Evolutionary conservation across 2,797 vertebrate species (phyloP).

Genomic region (Enteromius afrohamiltoni): DNA sequence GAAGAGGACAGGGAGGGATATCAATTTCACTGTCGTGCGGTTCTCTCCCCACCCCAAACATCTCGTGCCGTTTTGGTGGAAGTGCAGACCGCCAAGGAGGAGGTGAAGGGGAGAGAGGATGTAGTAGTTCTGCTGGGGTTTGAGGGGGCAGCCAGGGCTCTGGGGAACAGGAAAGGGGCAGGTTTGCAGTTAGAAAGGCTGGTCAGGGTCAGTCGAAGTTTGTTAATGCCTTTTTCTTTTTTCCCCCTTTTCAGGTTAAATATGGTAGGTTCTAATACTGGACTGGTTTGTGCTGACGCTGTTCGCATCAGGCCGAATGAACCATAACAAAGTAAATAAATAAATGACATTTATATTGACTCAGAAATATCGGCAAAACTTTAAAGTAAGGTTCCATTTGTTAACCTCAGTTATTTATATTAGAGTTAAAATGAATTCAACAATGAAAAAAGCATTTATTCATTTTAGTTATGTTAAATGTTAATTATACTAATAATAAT

Average conservation of each 20-base stretch:
- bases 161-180: conserved; percentile 43
- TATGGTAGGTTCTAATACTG: conserved; percentile 40
- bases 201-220: conserved; percentile 53
- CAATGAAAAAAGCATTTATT: not conserved
- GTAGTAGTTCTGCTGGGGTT: conserved; percentile 56
- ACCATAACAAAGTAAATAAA: not conserved
- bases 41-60: conserved; percentile 74
- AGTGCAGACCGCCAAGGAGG: conserved; percentile 62
- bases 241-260: conserved; percentile 31
- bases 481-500: no score
- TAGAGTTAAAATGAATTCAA: not conserved
- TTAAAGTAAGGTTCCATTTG: not conserved
- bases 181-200: conserved; percentile 42
- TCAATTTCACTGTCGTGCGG: conserved; percentile 86
- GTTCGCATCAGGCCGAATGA: conserved; percentile 47
- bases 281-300: conserved; percentile 53
- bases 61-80: conserved; percentile 56
- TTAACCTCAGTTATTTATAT: not conserved
- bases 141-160: conserved; percentile 36
- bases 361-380: not conserved
- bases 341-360: not conserved
- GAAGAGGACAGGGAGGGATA: conserved; percentile 85
- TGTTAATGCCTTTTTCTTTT: conserved; percentile 53
- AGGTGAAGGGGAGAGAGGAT: conserved; percentile 68
- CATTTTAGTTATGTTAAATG: no score